phyloP scores from a whole-genome alignment of 2,888 invertebrate species.

The Cotesia congregata region DNA sequence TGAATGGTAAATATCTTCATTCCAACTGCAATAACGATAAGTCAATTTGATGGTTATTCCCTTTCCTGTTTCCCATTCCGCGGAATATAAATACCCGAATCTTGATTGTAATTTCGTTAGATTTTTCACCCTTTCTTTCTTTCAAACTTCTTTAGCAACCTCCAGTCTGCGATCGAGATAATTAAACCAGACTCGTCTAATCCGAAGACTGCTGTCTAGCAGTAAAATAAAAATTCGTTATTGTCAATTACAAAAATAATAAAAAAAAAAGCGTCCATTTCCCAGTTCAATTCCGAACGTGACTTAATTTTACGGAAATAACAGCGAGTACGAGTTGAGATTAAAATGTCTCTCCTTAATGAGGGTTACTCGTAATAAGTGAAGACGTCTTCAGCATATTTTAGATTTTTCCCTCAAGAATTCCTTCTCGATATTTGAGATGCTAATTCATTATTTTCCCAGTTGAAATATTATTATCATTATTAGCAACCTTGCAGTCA shows the following conservation, averaged over 20 bases:
- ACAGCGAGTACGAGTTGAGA: not conserved
- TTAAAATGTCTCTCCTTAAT: not conserved
- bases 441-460: not conserved
- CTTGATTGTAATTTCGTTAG: slow-evolving; percentile 30
- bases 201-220: not conserved
- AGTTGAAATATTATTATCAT: no score
- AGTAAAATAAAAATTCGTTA: slow-evolving; percentile 11
- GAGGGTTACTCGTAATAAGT: not conserved
- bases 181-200: slow-evolving; percentile 6
- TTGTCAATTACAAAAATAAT: slow-evolving; percentile 6
- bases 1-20: slow-evolving; percentile 50
- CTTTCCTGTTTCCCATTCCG: slow-evolving; percentile 6
- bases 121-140: not conserved
- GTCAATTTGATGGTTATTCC: slow-evolving; percentile 54
- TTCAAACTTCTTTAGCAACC: not conserved
- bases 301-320: slow-evolving; percentile 32
- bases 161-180: not conserved
- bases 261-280: slow-evolving; percentile 29
- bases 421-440: not conserved
- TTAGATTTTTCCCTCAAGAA: not conserved
- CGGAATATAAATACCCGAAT: slow-evolving; percentile 10
- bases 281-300: slow-evolving; percentile 31
- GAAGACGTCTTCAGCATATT: not conserved
- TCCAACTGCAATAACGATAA: slow-evolving; percentile 50
- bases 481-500: no score